Evolutionary conservation across 2,888 invertebrate species (phyloP), one percentile per base, ranked within the genome.

Genomic region (Apodemia duryi): DNA sequence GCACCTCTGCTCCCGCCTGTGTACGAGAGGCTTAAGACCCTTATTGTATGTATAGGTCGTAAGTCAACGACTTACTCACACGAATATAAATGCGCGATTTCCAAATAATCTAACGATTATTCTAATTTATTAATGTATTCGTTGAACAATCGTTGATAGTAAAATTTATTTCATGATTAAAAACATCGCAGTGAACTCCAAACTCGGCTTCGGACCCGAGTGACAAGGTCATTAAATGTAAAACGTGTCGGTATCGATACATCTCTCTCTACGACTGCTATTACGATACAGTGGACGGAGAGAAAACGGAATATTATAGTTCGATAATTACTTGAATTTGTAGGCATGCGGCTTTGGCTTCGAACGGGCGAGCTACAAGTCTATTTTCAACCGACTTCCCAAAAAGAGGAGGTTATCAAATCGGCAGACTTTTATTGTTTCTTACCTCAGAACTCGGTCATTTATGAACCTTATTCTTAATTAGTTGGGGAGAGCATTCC

Each of bases 61-160:
- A 57, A 35, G 57, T 57, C 57, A 57, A 57, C 13, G 57, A 57
- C 57, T 57, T 35, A 32, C 11, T 35, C 13, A 35, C 35, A 32
- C 57, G 57, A 57, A 57, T 57, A 32, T 57, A 35, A 57, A 57
- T 57, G 57, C 57, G 57, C 57, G 57, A 57, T 57, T 57, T 57
- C 57, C 57, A 57, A 57, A 57, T 57, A 57, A 32, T 57, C 57
- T 57, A 57, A 57, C 57, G 57, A 57, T 57, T 57, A 57, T 57
- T 57, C 57, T 57, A 57, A 57, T 57, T 57, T 57, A 57, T 57
- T 57, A 57, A 57, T 57, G n/a, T 35, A 57, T 57, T 57, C 57
- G 13, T 57, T 29, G n/a, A 57, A 57, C 35, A 57, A 57, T 35
- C 57, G 32, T 57, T 57, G 57, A 57, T 57, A 57, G 57, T 57